Base-by-base conservation (phyloP, 2,888 invertebrate genomes). In the Caenorhabditis sulstoni region DNA sequence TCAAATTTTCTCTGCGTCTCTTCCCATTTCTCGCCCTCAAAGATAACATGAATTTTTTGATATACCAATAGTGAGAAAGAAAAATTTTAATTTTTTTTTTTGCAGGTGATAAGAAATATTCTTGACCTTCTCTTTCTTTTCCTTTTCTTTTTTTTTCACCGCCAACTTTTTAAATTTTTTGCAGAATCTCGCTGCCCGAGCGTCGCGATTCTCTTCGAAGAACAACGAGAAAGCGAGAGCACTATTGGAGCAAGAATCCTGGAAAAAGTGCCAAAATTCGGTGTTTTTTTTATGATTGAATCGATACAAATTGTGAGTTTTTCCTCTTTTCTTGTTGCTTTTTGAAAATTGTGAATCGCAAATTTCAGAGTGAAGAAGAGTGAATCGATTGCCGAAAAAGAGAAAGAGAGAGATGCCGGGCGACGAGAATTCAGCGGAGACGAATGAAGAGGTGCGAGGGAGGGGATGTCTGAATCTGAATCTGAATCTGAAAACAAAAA, bases 371-470 rank as follows among this genome's bases (percentile, higher is more conserved):
- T 2, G 23, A 4, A 44, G 41, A 39, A 55, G 20, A 35, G 20
- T 47, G 18, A 20, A n/a, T 50, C 7, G 11, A 20, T 50, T 50
- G 16, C 50, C 7, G 49, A 57, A 57, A 35, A 53, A 37, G 20
- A 55, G 9, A 20, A 20, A 20, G 4, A 8, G 22, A 23, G 14
- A 5, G 2, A 73, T 73, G 73, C 39, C 64, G 64, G 64, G 73
- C 55, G 73, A 73, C 20, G 73, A 73, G 20, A 73, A 71, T 57
- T 29, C 71, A 35, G 62, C 49, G 37, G 62, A 47, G 64, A 50
- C 57, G 45, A 23, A 22, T 41, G 70, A 70, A 70, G 61, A 70
- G 52, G 70, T 61, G 29, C 16, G 8, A 16, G 3, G 14, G 5
- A 8, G 47, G 8, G 16, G 7, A 29, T 29, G 47, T 47, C 18